Percentiles rank a stretch among this genome's conserved stretches.
Evolutionary conservation across 2,797 vertebrate genomes (phyloP).

Genomic region (Ciconia nigra): DNA sequence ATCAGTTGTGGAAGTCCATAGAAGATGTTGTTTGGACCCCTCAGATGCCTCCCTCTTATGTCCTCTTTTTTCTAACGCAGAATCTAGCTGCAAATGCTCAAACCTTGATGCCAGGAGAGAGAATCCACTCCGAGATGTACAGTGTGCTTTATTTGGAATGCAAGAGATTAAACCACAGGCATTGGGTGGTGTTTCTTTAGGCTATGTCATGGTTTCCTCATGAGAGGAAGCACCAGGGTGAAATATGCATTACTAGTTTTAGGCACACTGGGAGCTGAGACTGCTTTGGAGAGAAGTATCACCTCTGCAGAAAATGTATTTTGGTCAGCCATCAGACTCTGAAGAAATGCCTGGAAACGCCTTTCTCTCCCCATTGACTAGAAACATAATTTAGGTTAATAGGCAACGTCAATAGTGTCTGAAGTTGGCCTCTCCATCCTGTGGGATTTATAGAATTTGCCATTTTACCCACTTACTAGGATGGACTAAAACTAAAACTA

Average conservation of each 20-base stretch:
- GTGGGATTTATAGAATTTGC: background rate
- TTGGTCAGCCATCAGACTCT: background rate
- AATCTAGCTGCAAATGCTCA: background rate
- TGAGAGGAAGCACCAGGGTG: background rate
- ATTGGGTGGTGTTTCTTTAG: background rate
- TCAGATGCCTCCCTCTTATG: background rate
- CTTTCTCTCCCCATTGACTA: background rate
- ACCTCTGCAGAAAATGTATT: background rate
- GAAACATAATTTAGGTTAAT: background rate
- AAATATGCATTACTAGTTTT: background rate
- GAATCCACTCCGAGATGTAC: background rate
- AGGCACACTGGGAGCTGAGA: background rate
- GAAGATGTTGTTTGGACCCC: background rate
- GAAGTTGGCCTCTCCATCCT: background rate
- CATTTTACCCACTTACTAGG: background rate
- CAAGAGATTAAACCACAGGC: background rate
- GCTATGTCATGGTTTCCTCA: background rate
- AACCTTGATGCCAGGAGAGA: background rate
- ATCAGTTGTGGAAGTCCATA: background rate
- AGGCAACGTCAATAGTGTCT: background rate
- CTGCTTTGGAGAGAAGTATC: background rate
- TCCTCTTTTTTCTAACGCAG: background rate
- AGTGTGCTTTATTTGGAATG: background rate
- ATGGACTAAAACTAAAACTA: background rate
- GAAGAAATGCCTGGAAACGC: background rate